Base-by-base conservation (phyloP, 2,113 vertebrate genomes). In the Manacus vitellinus region DNA sequence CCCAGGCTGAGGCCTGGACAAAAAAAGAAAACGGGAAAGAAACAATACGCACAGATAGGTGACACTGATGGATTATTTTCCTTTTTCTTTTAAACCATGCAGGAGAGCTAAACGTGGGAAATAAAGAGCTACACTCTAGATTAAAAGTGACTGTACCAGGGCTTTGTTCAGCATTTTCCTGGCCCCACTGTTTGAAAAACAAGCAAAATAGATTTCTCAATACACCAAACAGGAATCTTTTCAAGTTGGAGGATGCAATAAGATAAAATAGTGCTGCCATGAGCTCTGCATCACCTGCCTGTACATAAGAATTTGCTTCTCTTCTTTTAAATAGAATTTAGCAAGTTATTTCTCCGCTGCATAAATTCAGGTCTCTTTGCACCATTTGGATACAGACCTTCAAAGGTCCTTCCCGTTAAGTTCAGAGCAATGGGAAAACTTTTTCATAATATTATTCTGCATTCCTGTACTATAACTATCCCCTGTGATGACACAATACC, bases 391-490 rank as follows among this genome's bases (percentile, higher is more conserved):
- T 74, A 56, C 31, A 85, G 80, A 56, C 20, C 28, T 49, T 78
- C 39, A 21, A 87, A 54, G 77, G 46, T 46, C 44, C 63, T 96
- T 74, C 33, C 8, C 0, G 0, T 8, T 12, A 71, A 77, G 15
- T 63, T 81, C 52, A n/a, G 28, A 87, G 94, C 61, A 63, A 91
- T 1, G 8, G 41, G 79, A 92, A 85, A 80, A 61, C 49, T 62
- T 89, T 72, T 91, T 44, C 80, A 92, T 78, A 96, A 92, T 86
- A 94, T 97, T 95, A 92, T 94, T 94, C 91, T 82, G 86, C 94
- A 96, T 96, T 96, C 92, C 91, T 94, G 37, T 56, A 19, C 73
- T 54, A n/a, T 24, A 93, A 62, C 85, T 68, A 87, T 95, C n/a
- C 79, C 46, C 52, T 65, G 3, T 2, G 14, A 95, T 67, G 83